Evolutionary conservation across 2,113 vertebrate species (phyloP).

Genomic region (Pollimyrus isidori): DNA sequence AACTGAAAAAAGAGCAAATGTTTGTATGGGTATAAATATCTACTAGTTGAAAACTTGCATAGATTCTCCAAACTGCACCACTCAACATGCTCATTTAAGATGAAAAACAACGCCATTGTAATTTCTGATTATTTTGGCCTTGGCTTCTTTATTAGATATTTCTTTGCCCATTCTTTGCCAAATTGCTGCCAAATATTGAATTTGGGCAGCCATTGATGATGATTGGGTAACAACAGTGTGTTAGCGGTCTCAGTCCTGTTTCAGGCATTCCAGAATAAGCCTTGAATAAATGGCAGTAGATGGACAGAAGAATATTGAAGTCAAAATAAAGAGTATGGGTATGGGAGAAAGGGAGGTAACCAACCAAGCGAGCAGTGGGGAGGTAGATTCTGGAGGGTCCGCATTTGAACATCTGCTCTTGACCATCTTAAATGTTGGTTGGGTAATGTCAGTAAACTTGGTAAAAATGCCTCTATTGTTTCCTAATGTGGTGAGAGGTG

Average conservation of each 20-base stretch:
- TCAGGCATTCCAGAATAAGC: not conserved
- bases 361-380: not conserved
- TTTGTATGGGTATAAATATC: not conserved
- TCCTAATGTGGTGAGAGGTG: not conserved
- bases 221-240: not conserved
- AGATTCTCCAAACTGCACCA: not conserved
- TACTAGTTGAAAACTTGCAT: not conserved
- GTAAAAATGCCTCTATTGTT: not conserved
- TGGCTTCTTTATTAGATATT: not conserved
- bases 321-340: not conserved
- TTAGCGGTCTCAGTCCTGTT: not conserved
- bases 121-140: not conserved
- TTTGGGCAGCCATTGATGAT: not conserved
- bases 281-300: not conserved
- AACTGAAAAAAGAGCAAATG: constrained; percentile 37
- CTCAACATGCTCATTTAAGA: not conserved
- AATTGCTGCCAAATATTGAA: not conserved
- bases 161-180: not conserved
- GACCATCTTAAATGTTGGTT: not conserved
- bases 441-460: not conserved
- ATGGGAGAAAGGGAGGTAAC: not conserved
- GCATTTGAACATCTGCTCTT: not conserved
- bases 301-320: not conserved
- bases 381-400: not conserved
- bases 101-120: not conserved